Evolutionary conservation across 2,888 invertebrate species (phyloP), one percentile per base, ranked within the genome.

Genomic region (Phrixothrix hirtus): DNA sequence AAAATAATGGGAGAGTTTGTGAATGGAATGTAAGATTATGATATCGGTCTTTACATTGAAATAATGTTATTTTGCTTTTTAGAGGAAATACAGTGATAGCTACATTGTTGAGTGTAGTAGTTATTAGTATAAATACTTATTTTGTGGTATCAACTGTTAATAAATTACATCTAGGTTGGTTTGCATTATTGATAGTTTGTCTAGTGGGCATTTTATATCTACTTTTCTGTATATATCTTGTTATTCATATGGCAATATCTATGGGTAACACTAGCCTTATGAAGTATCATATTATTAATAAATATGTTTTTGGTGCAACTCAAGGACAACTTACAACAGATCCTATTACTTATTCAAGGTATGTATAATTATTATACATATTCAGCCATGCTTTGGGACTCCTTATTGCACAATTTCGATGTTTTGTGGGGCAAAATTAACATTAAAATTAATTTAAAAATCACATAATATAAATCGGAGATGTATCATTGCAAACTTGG

Each of bases 1-100:
- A 77, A 82, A 34, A 86, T 94, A 34, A 94, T 94, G 93, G 89
- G 89, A 25, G 86, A 89, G 63, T 94, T 93, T 73, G 83, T 81
- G 21, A 92, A 90, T 75, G 89, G 89, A 77, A 62, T 83, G 89
- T 89, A 76, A 78, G 84, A 79, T 46, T n/a, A n/a, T n/a, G n/a
- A n/a, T n/a, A n/a, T n/a, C n/a, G n/a, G n/a, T n/a, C n/a, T n/a
- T n/a, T n/a, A n/a, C n/a, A n/a, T n/a, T n/a, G n/a, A n/a, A n/a
- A n/a, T n/a, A n/a, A n/a, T 31, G 16, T 29, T 29, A 30, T 27
- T 1, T 9, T 21, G n/a, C 2, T 16, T 81, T 81, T 25, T 73
- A 89, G 89, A 57, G 75, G 78, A 15, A 89, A 86, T 73, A 88
- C 86, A 77, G 74, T 86, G 13, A 76, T 87, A 17, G 81, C 90